Evolutionary conservation across 2,888 invertebrate species (phyloP), one percentile per base, ranked within the genome.

Genomic region (Trimorus sp.): DNA sequence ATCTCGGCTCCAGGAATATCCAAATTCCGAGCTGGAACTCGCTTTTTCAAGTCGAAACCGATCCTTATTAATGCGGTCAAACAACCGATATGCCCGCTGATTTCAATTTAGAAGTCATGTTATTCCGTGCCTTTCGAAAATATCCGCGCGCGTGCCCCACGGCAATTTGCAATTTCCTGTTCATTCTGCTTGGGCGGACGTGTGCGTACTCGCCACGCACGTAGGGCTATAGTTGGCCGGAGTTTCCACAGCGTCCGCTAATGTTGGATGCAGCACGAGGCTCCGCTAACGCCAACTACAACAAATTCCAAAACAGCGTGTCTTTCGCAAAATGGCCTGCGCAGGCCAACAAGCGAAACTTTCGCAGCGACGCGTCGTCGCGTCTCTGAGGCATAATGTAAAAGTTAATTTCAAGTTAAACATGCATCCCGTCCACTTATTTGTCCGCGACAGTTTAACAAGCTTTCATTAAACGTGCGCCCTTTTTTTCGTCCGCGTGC

Each of bases 111-210:
- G 86, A 85, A 88, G 86, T 89, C 85, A 83, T 87, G 84, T 89
- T 89, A 87, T 89, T 86, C 84, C 84, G 84, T 85, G 85, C 87
- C 84, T 86, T 82, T 84, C 82, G 84, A 87, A 87, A 63, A 71
- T 78, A 83, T 75, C 82, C 76, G 71, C 60, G 73, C 74, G 79
- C 79, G 79, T 81, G 78, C 75, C 78, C 79, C 82, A 79, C 87
- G 88, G 88, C 89, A 90, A 90, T 90, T 90, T 88, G 89, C 89
- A 90, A 90, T 90, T 90, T 90, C 90, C 90, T 87, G 87, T 83
- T 85, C 84, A 85, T 85, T 87, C 84, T 85, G 77, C 71, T 79
- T 71, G 76, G 16, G 62, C 49, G 51, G 53, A 49, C 38, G 73
- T 77, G 58, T 79, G 68, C 59, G 79, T 73, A 68, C 58, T 65